A percentile compares a stretch with the other conserved stretches of the same genome.
These are phyloP conservation scores for Euproctis similis DNA, from an alignment of 2,888 invertebrate genomes.

Conservation along the genomic window DNA sequence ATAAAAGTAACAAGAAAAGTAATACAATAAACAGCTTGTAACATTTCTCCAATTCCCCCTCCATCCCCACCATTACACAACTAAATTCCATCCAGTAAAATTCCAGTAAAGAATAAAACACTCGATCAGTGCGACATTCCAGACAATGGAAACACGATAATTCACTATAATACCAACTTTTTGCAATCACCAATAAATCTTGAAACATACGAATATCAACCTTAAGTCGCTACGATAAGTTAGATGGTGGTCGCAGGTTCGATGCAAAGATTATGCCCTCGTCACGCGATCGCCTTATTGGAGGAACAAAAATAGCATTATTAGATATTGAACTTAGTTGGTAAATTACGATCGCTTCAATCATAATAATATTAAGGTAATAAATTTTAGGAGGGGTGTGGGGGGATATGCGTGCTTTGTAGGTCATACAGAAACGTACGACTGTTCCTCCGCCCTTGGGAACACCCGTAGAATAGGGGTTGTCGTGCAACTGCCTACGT, in stretches of 20 bases:
- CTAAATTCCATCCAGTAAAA: slow-evolving; percentile 28
- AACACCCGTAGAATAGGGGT: no score
- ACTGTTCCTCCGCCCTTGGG: slow-evolving; percentile 8
- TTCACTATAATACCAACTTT: slow-evolving; percentile 36
- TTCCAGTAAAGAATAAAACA: slow-evolving; percentile 39
- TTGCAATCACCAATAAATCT: slow-evolving; percentile 23
- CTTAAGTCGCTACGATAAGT: slow-evolving; percentile 20
- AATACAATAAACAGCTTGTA: no score
- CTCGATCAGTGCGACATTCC: slow-evolving; percentile 40
- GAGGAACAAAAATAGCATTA: slow-evolving; percentile 51
- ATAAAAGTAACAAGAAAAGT: no score
- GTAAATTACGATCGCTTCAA: slow-evolving; percentile 40
- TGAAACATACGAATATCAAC: slow-evolving; percentile 18
- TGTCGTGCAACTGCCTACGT: no score
- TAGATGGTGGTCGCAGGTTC: slow-evolving; percentile 12
- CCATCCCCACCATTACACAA: no score
- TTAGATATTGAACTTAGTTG: slow-evolving; percentile 40
- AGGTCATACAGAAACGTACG: slow-evolving; percentile 15
- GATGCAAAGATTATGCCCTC: slow-evolving; percentile 21
- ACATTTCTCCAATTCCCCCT: no score
- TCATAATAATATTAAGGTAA: slow-evolving; percentile 46
- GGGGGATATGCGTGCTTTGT: slow-evolving; percentile 36
- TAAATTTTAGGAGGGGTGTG: slow-evolving; percentile 35
- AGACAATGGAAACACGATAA: slow-evolving; percentile 39
- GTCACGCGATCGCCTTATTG: slow-evolving; percentile 50